phyloP scores from a whole-genome alignment of 2,113 vertebrate genomes.

The Pionites leucogaster region DNA sequence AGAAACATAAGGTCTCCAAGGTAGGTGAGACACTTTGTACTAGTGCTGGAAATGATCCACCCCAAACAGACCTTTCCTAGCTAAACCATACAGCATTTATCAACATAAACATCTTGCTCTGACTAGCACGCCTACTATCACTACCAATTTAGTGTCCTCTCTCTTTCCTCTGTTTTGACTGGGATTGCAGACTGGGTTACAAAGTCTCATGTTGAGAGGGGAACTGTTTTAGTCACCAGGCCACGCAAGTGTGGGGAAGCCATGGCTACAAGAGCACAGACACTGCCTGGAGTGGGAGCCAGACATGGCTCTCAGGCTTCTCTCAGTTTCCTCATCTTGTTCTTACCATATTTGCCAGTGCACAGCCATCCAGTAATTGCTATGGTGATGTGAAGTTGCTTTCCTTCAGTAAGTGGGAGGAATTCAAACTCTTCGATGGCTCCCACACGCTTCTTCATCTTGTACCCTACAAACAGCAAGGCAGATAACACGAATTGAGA shows the following conservation, averaged over 20 bases:
- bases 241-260: neutral
- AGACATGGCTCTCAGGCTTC: neutral
- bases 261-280: rapidly evolving
- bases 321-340: neutral
- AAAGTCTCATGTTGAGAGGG: neutral
- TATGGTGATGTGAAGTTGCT: slow-evolving; percentile 90
- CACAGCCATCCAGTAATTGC: slow-evolving; percentile 95
- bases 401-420: slow-evolving; percentile 87
- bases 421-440: slow-evolving; percentile 97
- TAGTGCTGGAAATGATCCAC: neutral
- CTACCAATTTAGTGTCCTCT: neutral
- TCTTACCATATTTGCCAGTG: slow-evolving; percentile 92
- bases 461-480: slow-evolving; percentile 83
- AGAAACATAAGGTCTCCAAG: neutral
- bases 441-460: slow-evolving; percentile 97
- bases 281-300: neutral
- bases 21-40: neutral
- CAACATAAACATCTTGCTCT: neutral
- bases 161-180: neutral
- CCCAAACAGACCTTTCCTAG: neutral
- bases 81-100: neutral
- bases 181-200: neutral
- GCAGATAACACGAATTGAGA: neutral
- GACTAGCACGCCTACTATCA: neutral
- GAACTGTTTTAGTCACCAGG: neutral